Evolutionary conservation across 2,888 invertebrate species (phyloP), one percentile per base, ranked within the genome.

Genomic region (Drosophila picticornis): DNA sequence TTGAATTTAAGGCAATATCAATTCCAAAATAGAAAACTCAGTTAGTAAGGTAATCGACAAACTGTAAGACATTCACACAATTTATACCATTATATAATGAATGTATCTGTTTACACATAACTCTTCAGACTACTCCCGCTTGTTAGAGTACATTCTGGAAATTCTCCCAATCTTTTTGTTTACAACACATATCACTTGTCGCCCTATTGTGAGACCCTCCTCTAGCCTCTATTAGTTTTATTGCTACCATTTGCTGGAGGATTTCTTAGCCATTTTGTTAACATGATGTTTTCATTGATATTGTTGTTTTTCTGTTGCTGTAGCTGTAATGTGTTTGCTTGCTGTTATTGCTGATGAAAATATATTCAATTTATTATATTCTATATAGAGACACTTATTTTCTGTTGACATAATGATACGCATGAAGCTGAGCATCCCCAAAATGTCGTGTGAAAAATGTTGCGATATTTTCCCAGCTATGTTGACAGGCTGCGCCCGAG

Each of bases 301-400:
- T 75, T 66, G 66, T 70, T 74, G 57, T 72, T 62, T 80, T 58
- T 80, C 22, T 48, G 53, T 56, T 57, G 56, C 29, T 66, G 65
- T 36, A 36, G 65, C 55, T 70, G 67, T 74, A 72, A 64, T 82
- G 81, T 67, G 84, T 67, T 81, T 81, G 77, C 81, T 81, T 80
- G 72, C 80, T 76, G 72, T 84, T 77, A 82, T 85, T 88, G 82
- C 86, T 84, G 85, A 86, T 85, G 88, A 82, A 88, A 86, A 88
- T 88, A 76, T 88, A 86, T 86, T 88, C 86, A 86, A 86, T 86
- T 88, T 86, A 86, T 86, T 86, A 86, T 88, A 76, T 78, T 82
- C 80, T 72, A 68, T 81, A 84, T 86, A 84, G 83, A 85, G 84
- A 88, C 78, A 82, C 88, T 88, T 88, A 77, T 86, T 84, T 80